phyloP scores from a whole-genome alignment of 1,140 invertebrate genomes.

The Zaprionus africanus region DNA sequence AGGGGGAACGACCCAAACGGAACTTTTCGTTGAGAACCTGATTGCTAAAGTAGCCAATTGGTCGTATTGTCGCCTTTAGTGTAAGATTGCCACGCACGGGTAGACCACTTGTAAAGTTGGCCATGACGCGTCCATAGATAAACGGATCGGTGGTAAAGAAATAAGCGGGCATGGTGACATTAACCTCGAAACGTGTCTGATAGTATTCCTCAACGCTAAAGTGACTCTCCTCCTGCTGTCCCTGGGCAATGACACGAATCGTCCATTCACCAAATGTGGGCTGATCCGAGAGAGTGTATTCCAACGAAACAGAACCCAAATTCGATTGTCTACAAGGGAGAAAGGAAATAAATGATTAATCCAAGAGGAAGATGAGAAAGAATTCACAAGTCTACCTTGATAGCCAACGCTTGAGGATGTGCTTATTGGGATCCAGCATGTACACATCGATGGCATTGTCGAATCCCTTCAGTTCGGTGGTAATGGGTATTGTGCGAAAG shows the following conservation, averaged over 20 bases:
- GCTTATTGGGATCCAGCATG: conserved; percentile 93
- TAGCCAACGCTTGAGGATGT: conserved; percentile 95
- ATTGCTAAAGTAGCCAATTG: conserved; percentile 87
- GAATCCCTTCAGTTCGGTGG: conserved; percentile 94
- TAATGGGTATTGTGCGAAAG: conserved; percentile 95
- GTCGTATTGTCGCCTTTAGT: conserved; percentile 90
- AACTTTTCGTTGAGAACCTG: conserved; percentile 81
- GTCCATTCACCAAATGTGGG: conserved; percentile 96
- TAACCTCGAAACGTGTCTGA: conserved; percentile 96
- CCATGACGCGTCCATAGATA: conserved; percentile 93
- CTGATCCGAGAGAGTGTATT: conserved; percentile 95
- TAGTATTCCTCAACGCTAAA: conserved; percentile 98
- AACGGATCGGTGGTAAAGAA: conserved; percentile 94
- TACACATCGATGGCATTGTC: conserved; percentile 95
- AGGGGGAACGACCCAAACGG: conserved; percentile 76
- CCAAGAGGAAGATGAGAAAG: not conserved
- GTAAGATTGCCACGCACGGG: conserved; percentile 94
- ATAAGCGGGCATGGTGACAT: conserved; percentile 97
- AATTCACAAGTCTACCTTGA: conserved; percentile 85
- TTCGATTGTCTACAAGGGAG: conserved; percentile 87
- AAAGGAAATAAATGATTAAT: not conserved
- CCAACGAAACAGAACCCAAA: conserved; percentile 94
- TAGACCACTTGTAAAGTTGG: conserved; percentile 96
- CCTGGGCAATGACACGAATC: conserved; percentile 94
- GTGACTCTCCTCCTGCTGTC: conserved; percentile 92